Evolutionary conservation across 2,113 vertebrate genomes (phyloP), one percentile per base, ranked within the genome.

Genomic region (Romanogobio albipinnatus): DNA sequence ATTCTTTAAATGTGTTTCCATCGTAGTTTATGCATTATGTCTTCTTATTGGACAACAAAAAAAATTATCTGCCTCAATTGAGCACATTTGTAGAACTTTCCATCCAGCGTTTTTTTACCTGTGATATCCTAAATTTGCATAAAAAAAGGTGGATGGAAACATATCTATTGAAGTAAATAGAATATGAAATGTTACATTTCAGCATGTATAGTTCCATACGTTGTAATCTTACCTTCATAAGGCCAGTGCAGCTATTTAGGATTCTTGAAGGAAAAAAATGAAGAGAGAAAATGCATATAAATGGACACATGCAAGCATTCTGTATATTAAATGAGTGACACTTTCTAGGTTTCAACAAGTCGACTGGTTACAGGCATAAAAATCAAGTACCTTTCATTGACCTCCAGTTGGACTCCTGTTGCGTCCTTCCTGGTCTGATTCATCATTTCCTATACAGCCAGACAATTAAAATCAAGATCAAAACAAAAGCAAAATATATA

Each of bases 381-480:
- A 64, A 59, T 26, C 68, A 92, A 95, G 91, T 86, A 99, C 98
- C 98, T 96, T 91, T 99, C 97, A 0, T 97, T 99, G 89, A 99
- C 98, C 88, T 99, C 98, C 59, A 99, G 94, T 90, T 99, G 97
- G 5, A 98, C 88, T 19, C 98, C 98, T 0, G 97, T 93, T 49
- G 96, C 97, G 89, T 96, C 94, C 0, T 91, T 96, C 76, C 98
- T 95, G 76, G 97, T 97, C 89, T 97, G 96, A 92, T 95, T 97
- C 98, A 99, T 99, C 97, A 99, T 96, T 92, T 99, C 97, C 98
- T 99, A 85, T 26, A 56, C 0, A 74, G 5, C 11, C 39, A 76
- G 33, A 76, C 24, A 62, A 73, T 45, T n/a, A 36, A 56, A 73
- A 64, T 43, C 24, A 36, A 56, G 6, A 51, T 81, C 6, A n/a